These are phyloP conservation scores for Simalia tracyae DNA, from an alignment of 2,797 vertebrate genomes.

Conservation along the genomic window DNA sequence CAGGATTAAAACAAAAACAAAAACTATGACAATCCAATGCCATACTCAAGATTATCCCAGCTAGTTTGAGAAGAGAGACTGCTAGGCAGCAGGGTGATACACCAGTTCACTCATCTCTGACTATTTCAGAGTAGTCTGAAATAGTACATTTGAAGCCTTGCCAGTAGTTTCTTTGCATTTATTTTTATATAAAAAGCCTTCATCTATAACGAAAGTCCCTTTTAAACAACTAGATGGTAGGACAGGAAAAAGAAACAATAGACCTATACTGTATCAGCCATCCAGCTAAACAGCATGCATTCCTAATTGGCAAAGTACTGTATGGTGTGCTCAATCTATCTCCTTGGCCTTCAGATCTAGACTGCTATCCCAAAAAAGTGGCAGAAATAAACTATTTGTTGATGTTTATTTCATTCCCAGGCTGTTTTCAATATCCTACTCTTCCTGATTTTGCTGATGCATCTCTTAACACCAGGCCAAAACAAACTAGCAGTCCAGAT, in stretches of 20 bases:
- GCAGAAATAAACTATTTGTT: background rate
- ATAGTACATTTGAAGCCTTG: background rate
- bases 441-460: background rate
- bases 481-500: background rate
- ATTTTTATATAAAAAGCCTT: background rate
- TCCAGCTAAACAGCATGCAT: background rate
- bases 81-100: background rate
- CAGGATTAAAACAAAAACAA: background rate
- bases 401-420: background rate
- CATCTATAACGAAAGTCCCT: background rate
- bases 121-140: background rate
- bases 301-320: background rate
- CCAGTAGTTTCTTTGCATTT: background rate
- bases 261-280: background rate
- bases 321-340: background rate
- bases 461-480: background rate
- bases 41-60: background rate
- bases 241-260: background rate
- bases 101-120: background rate
- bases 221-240: background rate
- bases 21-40: background rate
- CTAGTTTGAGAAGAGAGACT: background rate
- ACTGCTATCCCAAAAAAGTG: background rate
- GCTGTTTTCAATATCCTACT: background rate
- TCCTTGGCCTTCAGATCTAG: background rate